phyloP scores from a whole-genome alignment of 1,140 invertebrate species.

The Aleiodes sp. region DNA sequence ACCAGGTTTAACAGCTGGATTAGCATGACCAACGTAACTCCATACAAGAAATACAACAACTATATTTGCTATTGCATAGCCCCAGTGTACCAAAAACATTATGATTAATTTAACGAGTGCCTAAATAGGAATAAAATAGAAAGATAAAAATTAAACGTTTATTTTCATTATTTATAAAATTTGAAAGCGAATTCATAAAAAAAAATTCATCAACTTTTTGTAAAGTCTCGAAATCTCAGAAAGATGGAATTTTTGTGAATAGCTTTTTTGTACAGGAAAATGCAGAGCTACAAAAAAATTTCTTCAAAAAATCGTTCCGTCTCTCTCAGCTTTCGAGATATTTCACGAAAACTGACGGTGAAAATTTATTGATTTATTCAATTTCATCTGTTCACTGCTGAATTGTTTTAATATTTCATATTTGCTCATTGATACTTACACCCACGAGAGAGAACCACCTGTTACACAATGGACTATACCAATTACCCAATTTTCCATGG shows the following conservation, averaged over 20 bases:
- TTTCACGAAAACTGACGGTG: too few species aligned
- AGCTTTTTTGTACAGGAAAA: too few species aligned
- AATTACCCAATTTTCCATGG: slow-evolving; percentile 88
- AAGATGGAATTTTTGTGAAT: too few species aligned
- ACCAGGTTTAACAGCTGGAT: slow-evolving; percentile 93
- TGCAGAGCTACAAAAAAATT: too few species aligned
- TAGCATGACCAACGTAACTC: slow-evolving; percentile 92
- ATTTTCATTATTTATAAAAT: not conserved
- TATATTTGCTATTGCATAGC: slow-evolving; percentile 86
- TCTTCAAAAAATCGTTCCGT: too few species aligned
- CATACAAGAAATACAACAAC: slow-evolving; percentile 85
- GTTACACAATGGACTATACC: slow-evolving; percentile 93
- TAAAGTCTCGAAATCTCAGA: too few species aligned
- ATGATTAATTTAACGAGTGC: slow-evolving; percentile 85
- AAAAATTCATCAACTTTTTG: too few species aligned
- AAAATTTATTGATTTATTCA: slow-evolving; percentile 17
- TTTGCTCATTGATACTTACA: slow-evolving; percentile 75
- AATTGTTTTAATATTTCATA: not conserved
- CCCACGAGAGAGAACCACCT: slow-evolving; percentile 91
- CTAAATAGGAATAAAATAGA: slow-evolving; percentile 68
- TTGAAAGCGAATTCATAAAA: too few species aligned
- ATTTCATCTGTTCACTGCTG: slow-evolving; percentile 1
- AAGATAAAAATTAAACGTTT: slow-evolving; percentile 25
- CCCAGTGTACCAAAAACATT: slow-evolving; percentile 94
- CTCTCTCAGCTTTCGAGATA: too few species aligned